Base-by-base conservation (phyloP, 2,797 vertebrate genomes). In the Spea hammondii region DNA sequence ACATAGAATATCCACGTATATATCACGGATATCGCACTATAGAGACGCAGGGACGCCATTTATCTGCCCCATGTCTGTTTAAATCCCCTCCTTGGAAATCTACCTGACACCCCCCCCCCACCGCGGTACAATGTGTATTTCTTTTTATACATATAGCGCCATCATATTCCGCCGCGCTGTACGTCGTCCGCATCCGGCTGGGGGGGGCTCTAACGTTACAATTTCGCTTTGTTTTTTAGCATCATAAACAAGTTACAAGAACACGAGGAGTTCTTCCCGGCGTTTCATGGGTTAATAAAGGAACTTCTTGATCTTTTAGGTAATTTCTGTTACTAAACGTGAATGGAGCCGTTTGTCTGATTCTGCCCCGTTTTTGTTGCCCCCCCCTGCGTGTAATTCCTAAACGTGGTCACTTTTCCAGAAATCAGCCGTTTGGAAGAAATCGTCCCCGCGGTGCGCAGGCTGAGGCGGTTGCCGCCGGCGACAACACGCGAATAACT, bases 241-340 rank as follows among this genome's bases (percentile, higher is more conserved):
- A 92, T 97, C 83, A 92, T 97, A n/a, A 59, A 77, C 77, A 97
- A 95, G 83, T 84, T 97, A 73, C 92, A 94, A 91, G 94, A 96
- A 83, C 92, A 97, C 0, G 92, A 96, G 1, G 89, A 93, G 79
- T 97, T 97, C 88, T 96, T 96, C 60, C 95, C 95, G 1, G 92
- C 93, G 0, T 98, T 98, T 89, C 92, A 94, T 60, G 88, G 87
- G 60, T 92, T 97, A 74, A 83, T 92, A 57, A 85, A 88, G 76
- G 91, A 94, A 3, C 87, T 97, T 54, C 90, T 96, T 64, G 79
- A 88, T 53, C 85, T 92, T 80, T 88, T 97, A 60, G 94, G 96
- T 96, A 88, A 91, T 49, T 17, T n/a, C 79, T 78, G 57, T 73
- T 55, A 32, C 2, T 32, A 32, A 32, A 32, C 32, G 32, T 32